Base-by-base conservation (phyloP, 2,888 invertebrate genomes). In the Eremobia ochroleuca region DNA sequence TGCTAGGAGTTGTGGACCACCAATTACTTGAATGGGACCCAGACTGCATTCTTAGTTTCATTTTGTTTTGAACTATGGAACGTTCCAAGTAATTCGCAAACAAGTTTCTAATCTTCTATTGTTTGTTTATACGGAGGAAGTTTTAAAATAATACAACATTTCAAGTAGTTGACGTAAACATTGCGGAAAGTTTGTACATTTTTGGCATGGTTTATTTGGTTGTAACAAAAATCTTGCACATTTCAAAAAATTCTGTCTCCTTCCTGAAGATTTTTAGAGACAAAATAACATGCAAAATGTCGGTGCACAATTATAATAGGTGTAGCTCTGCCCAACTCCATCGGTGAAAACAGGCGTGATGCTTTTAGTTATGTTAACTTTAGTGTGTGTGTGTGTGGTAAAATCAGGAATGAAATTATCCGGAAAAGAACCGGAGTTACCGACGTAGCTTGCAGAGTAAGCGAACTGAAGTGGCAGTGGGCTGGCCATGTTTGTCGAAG, bases 21-120 rank as follows among this genome's bases (percentile, higher is more conserved):
- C 93, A 93, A 94, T 95, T 94, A 94, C 93, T 92, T 91, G 88
- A 92, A 94, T 92, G 91, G 92, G 89, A 92, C 91, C 91, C 91
- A 90, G 90, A 89, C 90, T 91, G 88, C 77, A 88, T 85, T 85
- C 86, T 87, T 87, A 87, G 88, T 80, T 90, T 90, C 89, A 89
- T 90, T 91, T 92, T 92, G 90, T 90, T 93, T 91, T 90, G 90
- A 86, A 85, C 81, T 80, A 82, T 80, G 67, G 68, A 77, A 78
- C 65, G 73, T 62, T 66, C 62, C 46, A 75, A 73, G 79, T 52
- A 76, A 52, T 79, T 71, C 9, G 69, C 77, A 79, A 87, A 82
- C 80, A 85, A 82, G 83, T 76, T 77, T 87, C 74, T 82, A 81
- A 81, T 81, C 64, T 43, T 52, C 52, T 25, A 43, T n/a, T 73